Evolutionary conservation across 2,888 invertebrate genomes (phyloP).

Genomic region (Spisula subtruncata): DNA sequence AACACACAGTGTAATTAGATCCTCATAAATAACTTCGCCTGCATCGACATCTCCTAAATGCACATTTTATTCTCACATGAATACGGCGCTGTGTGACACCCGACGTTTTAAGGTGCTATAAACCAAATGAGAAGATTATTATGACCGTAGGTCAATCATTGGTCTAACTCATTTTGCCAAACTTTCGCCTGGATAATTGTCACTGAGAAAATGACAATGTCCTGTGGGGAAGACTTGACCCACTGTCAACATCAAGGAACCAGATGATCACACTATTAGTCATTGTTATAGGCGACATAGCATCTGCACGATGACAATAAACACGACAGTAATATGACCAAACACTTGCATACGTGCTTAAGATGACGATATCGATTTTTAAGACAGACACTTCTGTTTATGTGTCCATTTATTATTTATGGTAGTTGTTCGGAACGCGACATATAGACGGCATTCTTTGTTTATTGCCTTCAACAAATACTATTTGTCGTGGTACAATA

Average conservation of each 20-base stretch:
- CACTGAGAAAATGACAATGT: constrained; percentile 23
- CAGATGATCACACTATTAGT: neutral
- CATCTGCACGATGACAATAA: neutral
- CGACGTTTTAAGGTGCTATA: neutral
- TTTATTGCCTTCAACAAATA: neutral
- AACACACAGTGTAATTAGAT: neutral
- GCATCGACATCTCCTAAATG: neutral
- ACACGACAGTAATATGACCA: neutral
- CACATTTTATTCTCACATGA: constrained; percentile 16
- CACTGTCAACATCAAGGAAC: neutral
- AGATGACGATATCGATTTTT: neutral
- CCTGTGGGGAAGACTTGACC: constrained; percentile 3
- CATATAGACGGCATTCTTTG: neutral
- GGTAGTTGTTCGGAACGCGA: neutral
- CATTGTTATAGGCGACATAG: neutral
- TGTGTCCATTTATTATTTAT: neutral
- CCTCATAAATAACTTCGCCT: neutral
- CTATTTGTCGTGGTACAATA: neutral
- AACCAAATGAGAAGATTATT: constrained; percentile 34
- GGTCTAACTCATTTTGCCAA: neutral
- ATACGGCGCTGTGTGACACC: neutral
- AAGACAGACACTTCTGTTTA: neutral
- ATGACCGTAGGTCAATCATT: constrained; percentile 14
- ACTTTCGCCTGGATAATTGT: constrained; percentile 22
- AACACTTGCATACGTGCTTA: neutral